These are phyloP conservation scores for Drosophila neotestacea DNA, from an alignment of 2,888 invertebrate genomes.

Conservation along the genomic window DNA sequence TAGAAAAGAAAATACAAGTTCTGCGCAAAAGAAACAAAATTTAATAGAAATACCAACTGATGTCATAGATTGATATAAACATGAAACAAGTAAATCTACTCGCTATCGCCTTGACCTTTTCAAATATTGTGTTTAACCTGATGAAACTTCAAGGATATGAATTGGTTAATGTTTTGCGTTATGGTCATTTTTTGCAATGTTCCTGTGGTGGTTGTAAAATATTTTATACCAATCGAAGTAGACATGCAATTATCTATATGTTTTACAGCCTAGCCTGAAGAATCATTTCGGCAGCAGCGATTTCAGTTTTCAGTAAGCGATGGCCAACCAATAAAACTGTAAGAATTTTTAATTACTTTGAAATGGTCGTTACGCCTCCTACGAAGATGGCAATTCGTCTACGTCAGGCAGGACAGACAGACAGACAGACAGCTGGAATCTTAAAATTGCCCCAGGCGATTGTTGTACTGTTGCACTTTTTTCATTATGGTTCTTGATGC, in stretches of 20 bases:
- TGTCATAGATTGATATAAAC: slow-evolving; percentile 32
- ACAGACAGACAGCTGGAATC: slow-evolving; percentile 12
- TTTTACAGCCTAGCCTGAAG: slow-evolving; percentile 11
- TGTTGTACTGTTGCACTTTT: slow-evolving; percentile 20
- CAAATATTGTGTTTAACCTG: neutral
- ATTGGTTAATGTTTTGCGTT: slow-evolving; percentile 1
- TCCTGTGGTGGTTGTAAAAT: slow-evolving; percentile 18
- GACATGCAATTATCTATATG: slow-evolving; percentile 34
- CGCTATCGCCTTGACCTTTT: slow-evolving; percentile 14
- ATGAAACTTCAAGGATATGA: slow-evolving; percentile 28
- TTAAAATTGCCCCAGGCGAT: neutral
- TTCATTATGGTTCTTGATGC: slow-evolving; percentile 58
- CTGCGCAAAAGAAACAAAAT: slow-evolving; percentile 18
- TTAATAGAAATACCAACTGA: slow-evolving; percentile 25
- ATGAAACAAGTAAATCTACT: neutral
- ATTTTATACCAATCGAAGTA: slow-evolving; percentile 37
- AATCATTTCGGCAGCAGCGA: slow-evolving; percentile 4
- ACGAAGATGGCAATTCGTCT: slow-evolving; percentile 69
- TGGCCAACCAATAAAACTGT: slow-evolving; percentile 42
- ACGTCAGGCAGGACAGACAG: slow-evolving; percentile 57
- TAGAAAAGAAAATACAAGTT: neutral
- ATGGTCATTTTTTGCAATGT: neutral
- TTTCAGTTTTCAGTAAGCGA: slow-evolving; percentile 4
- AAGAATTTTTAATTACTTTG: slow-evolving; percentile 64
- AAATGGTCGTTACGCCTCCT: slow-evolving; percentile 63